Evolutionary conservation across 2,797 vertebrate genomes (phyloP), one percentile per base, ranked within the genome.

Genomic region (Gallinago nigripennis): DNA sequence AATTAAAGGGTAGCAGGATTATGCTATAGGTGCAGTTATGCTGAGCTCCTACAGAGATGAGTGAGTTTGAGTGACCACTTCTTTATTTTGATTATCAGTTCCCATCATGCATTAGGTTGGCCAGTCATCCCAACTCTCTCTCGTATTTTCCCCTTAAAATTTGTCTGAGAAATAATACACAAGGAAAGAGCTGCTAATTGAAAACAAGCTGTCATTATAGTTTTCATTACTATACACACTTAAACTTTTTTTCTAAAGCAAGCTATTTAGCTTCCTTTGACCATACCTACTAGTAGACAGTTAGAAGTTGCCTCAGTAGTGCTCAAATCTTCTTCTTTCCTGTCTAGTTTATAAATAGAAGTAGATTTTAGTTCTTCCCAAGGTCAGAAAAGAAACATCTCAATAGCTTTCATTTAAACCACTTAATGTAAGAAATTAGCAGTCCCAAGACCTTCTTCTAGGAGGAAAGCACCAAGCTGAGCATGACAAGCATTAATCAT

Each of bases 381-480:
- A 72, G 37, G 51, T 37, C 63, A 73, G 43, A 70, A 89, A 95
- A 87, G 25, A 86, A 79, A 51, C 9, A 66, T 23, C 46, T 87
- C 56, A 51, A 53, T 30, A 78, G 30, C 43, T 83, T 91, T 61
- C 58, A 81, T 65, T 86, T 90, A 81, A 91, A 61, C 27, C 33
- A 88, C 18, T 68, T 50, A n/a, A 91, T 83, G 15, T 65, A 92
- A 89, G 65, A 94, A 95, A 90, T 64, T 28, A 90, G 66, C 50
- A 76, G 46, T 17, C 88, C 50, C 17, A 58, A 75, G 50, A 83
- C 79, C 57, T 23, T 65, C 46, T 77, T 77, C 5, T 16, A 85
- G 68, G 50, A 89, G 21, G 48, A 89, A 78, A 91, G 78, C 33
- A 78, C 18, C 18, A 81, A 48, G 33, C 33, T 80, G 65, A 87